These are phyloP conservation scores for Suricata suricatta DNA, from an alignment of 2,113 vertebrate genomes.

Conservation along the genomic window DNA sequence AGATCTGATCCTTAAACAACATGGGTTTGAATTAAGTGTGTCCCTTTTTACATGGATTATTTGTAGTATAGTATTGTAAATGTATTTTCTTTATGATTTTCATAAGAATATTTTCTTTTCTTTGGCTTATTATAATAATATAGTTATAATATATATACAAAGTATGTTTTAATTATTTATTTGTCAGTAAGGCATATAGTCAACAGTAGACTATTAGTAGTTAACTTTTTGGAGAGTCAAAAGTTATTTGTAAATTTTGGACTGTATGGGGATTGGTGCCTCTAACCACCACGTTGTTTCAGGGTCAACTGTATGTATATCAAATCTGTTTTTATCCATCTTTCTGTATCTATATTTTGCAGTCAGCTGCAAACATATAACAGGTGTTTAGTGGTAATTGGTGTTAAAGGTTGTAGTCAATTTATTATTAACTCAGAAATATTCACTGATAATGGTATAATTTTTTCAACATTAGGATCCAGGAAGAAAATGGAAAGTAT, in stretches of 20 bases:
- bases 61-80: not conserved
- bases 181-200: not conserved
- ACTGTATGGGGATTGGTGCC: not conserved
- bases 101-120: not conserved
- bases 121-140: not conserved
- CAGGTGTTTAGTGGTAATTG: not conserved
- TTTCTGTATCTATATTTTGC: not conserved
- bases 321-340: not conserved
- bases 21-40: not conserved
- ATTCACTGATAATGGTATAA: not conserved
- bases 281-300: not conserved
- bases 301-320: not conserved
- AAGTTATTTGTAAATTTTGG: not conserved
- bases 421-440: not conserved
- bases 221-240: not conserved
- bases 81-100: not conserved
- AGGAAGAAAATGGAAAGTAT: not conserved
- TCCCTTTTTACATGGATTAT: not conserved
- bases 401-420: not conserved
- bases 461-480: not conserved
- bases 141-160: not conserved
- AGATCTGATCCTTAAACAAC: not conserved
- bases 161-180: not conserved
- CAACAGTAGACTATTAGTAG: not conserved
- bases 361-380: not conserved